A percentile compares a stretch with the other conserved stretches of the same genome.
Conservation (phyloP, 2,113 vertebrate genomes). For the Gymnogyps californianus region DNA sequence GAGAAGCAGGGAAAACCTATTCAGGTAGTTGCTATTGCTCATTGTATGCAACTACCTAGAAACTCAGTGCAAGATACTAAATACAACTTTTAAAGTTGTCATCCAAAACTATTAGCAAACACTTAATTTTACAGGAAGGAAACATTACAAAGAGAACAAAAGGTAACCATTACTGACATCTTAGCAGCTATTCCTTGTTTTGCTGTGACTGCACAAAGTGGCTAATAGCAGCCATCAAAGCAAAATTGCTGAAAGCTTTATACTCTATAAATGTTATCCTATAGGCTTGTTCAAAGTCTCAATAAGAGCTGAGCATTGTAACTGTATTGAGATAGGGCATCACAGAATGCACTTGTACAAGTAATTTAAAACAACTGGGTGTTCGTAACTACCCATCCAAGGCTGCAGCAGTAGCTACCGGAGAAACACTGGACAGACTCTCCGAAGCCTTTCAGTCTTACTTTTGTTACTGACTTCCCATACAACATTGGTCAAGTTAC, state of each 20-base stretch:
- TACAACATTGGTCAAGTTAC: neutral
- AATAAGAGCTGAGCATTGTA: neutral
- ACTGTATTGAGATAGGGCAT: neutral
- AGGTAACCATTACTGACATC: neutral
- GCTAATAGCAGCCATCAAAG: neutral
- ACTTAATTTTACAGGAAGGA: neutral
- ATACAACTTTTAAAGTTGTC: neutral
- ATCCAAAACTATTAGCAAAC: neutral
- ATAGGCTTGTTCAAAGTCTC: neutral
- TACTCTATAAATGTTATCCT: neutral
- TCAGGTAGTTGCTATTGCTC: neutral
- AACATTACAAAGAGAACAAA: neutral
- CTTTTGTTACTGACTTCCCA: neutral
- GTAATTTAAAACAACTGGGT: neutral
- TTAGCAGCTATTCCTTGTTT: neutral
- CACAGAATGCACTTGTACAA: neutral
- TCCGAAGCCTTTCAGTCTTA: neutral
- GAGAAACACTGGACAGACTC: neutral
- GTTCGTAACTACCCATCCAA: neutral
- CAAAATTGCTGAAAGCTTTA: neutral
- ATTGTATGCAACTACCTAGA: neutral
- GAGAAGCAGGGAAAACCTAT: neutral
- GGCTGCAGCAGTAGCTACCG: neutral
- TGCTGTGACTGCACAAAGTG: neutral
- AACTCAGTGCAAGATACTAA: neutral